These are phyloP conservation scores for Eueides isabella DNA, from an alignment of 1,140 invertebrate genomes.

Conservation along the genomic window DNA sequence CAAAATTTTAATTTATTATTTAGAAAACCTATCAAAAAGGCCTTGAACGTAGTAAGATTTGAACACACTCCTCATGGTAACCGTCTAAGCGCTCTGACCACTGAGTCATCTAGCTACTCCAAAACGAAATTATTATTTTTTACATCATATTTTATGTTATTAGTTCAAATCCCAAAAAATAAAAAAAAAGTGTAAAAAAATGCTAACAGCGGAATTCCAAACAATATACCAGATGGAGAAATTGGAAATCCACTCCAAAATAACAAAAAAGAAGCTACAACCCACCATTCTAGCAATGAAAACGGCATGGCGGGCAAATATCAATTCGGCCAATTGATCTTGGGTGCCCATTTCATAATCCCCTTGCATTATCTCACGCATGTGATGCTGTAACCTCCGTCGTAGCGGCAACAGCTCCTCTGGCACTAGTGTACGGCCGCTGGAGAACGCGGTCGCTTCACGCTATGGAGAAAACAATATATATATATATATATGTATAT, in stretches of 20 bases:
- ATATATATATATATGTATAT: conserved; percentile 7
- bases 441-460: conserved; percentile 31
- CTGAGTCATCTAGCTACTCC: too few relatives aligned
- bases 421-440: conserved; percentile 42
- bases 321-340: conserved; percentile 42
- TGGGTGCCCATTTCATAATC: conserved; percentile 37
- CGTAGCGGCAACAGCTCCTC: conserved; percentile 47
- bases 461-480: conserved; percentile 19
- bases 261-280: background rate
- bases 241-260: background rate
- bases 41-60: too few relatives aligned
- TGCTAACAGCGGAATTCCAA: too few relatives aligned
- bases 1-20: too few relatives aligned
- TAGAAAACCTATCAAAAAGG: too few relatives aligned
- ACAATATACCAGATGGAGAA: too few relatives aligned
- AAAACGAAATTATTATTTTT: too few relatives aligned
- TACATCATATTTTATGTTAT: too few relatives aligned
- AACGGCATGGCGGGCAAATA: conserved; percentile 42
- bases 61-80: too few relatives aligned
- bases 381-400: conserved; percentile 45
- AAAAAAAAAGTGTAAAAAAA: too few relatives aligned
- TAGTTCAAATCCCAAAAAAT: too few relatives aligned
- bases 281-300: conserved; percentile 57
- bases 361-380: conserved; percentile 40
- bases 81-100: too few relatives aligned